Conservation (phyloP, 2,113 vertebrate genomes). For the Malurus melanocephalus region DNA sequence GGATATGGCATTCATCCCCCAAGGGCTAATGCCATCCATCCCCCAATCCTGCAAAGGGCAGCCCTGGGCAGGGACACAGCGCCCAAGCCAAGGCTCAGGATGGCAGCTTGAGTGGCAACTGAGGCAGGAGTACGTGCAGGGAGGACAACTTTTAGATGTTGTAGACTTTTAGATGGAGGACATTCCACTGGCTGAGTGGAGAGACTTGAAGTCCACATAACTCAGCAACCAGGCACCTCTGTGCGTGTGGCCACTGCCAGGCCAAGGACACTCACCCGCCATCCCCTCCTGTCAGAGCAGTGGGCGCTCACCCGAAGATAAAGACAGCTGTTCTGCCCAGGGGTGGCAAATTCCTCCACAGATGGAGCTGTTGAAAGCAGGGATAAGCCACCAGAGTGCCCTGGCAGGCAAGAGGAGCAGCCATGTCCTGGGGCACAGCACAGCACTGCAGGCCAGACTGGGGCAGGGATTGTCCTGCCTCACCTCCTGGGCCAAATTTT, state of each 20-base stretch:
- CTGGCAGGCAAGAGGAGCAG: neutral
- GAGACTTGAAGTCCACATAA: neutral
- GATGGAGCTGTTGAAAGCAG: neutral
- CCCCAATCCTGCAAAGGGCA: neutral
- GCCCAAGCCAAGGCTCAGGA: neutral
- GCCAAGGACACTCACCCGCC: neutral
- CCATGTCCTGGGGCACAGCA: neutral
- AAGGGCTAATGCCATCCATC: neutral
- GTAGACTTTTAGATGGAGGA: too few species aligned
- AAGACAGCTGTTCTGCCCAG: neutral
- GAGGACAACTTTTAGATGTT: neutral
- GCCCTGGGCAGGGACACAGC: neutral
- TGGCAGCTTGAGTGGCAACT: neutral
- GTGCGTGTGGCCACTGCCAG: neutral
- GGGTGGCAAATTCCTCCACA: neutral
- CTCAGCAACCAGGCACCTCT: neutral
- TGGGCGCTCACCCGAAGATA: neutral
- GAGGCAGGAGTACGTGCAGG: neutral
- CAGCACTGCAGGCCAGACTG: accelerated
- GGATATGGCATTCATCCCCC: too few species aligned
- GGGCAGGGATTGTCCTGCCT: too few species aligned
- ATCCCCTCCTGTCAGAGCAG: too few species aligned
- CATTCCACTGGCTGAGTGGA: neutral
- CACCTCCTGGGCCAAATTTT: neutral
- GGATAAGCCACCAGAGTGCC: too few species aligned